Evolutionary conservation across 2,797 vertebrate species (phyloP).

Genomic region (Moxostoma hubbsi): DNA sequence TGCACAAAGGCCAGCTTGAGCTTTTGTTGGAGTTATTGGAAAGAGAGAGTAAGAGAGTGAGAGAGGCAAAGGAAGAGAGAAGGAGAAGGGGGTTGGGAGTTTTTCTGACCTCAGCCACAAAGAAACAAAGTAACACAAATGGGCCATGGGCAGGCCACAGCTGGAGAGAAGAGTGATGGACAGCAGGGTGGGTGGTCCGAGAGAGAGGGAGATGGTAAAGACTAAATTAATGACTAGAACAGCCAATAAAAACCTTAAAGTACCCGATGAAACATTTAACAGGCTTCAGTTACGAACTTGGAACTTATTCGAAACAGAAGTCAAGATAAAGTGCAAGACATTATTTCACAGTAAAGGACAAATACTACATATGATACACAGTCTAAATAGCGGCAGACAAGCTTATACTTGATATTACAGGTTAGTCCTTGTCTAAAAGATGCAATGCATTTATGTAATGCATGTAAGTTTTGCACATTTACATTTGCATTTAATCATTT

Average conservation of each 20-base stretch:
- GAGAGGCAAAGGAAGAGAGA: constrained; percentile 25
- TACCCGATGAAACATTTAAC: constrained; percentile 21
- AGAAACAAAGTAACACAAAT: constrained; percentile 84
- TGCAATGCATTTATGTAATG: too few relatives aligned
- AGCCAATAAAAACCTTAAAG: constrained; percentile 9
- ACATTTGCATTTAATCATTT: background rate
- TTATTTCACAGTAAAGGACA: too few relatives aligned
- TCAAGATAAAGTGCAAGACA: too few relatives aligned
- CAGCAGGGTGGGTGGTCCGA: constrained; percentile 59
- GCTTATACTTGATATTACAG: background rate
- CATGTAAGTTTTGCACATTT: too few relatives aligned
- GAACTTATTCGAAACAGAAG: too few relatives aligned
- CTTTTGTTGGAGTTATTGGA: constrained; percentile 65
- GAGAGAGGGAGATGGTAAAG: constrained; percentile 33
- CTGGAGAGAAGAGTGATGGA: constrained; percentile 73
- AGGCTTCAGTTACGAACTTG: background rate
- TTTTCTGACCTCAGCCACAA: constrained; percentile 70
- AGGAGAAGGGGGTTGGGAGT: constrained; percentile 40
- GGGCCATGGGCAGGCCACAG: constrained; percentile 79
- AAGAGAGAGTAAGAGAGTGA: constrained; percentile 18
- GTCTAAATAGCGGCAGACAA: background rate
- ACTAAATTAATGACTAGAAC: constrained; percentile 34
- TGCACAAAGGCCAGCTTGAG: constrained; percentile 75
- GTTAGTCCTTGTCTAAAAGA: too few relatives aligned
- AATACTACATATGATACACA: background rate